A percentile compares a stretch with the other conserved stretches of the same genome.
Conservation (phyloP, 2,888 invertebrate genomes). For the Conomelus anceps region DNA sequence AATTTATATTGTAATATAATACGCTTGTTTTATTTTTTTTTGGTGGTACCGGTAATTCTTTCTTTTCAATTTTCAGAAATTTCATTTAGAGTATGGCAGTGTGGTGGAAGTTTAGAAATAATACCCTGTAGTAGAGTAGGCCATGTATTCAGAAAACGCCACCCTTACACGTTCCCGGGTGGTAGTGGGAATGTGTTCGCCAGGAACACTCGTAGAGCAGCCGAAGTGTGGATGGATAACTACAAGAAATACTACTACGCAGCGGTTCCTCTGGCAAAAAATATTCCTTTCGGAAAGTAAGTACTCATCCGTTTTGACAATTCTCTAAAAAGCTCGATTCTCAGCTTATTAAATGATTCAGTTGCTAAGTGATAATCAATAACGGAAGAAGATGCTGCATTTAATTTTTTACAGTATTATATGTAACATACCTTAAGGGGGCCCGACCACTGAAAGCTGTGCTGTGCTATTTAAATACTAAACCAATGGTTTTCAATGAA, state of each 20-base stretch:
- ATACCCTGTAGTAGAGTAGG: conserved; percentile 95
- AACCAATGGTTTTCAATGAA: too few species aligned
- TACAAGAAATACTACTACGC: conserved; percentile 94
- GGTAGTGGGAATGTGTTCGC: conserved; percentile 97
- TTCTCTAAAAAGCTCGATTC: too few species aligned
- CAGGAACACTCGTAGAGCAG: conserved; percentile 89
- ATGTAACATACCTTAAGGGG: too few species aligned
- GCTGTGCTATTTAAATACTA: too few species aligned
- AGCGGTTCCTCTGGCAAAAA: conserved; percentile 83
- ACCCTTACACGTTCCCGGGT: conserved; percentile 97
- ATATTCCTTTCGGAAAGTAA: conserved; percentile 85
- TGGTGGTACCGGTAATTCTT: too few species aligned
- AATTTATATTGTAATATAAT: too few species aligned
- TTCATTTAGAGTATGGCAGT: conserved; percentile 92
- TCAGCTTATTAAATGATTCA: too few species aligned
- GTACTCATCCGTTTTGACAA: conserved; percentile 39
- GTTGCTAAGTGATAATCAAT: too few species aligned
- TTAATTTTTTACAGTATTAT: too few species aligned
- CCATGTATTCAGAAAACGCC: conserved; percentile 89
- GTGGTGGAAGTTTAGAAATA: conserved; percentile 93
- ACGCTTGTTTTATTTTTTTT: too few species aligned
- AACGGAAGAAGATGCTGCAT: too few species aligned
- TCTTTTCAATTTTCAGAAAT: conserved; percentile 51
- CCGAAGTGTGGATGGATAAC: conserved; percentile 99
- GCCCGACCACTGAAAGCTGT: too few species aligned